Evolutionary conservation across 2,113 vertebrate species (phyloP), one percentile per base, ranked within the genome.

Genomic region (Silurus meridionalis): DNA sequence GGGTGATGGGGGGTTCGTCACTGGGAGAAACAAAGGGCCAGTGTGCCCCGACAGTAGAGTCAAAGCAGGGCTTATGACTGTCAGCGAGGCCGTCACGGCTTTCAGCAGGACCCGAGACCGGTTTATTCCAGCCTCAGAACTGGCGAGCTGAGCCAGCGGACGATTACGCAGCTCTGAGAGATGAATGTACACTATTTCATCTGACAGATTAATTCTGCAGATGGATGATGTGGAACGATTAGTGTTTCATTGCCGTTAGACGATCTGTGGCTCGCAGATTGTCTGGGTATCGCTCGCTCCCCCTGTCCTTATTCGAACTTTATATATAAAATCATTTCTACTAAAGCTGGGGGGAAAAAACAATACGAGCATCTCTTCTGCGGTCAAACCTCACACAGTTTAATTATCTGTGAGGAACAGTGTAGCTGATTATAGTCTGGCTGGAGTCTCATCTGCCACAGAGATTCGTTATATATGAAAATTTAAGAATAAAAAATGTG

Each of bases 1-100:
- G 81, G 14, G 53, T 5, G 8, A 10, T 9, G 11, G n/a, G 46
- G 50, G 55, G 48, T 66, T 58, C 8, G 58, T n/a, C 53, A 60
- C 72, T 82, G 60, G 72, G 79, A 78, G 80, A 86, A 81, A 89
- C 89, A 88, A 82, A 79, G 72, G 89, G 77, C 89, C 90, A 87
- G 84, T 46, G 87, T 88, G 78, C 77, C 88, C 87, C 82, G 87
- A 92, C 88, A 75, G 88, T 91, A 86, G 88, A 92, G 87, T 89
- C 90, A 82, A 87, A 67, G 87, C 87, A 61, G 55, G 77, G 86
- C 77, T 88, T 75, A 72, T 17, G 46, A 82, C 83, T 84, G 91
- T 89, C 84, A 83, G 85, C 80, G 52, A 53, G 83, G 79, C 80
- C 83, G 77, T 85, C 86, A 80, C 67, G 81, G 66, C 86, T 89